Percentiles rank a stretch among this genome's conserved stretches.
Evolutionary conservation across 2,797 vertebrate genomes (phyloP).

Genomic region (Sebastes taczanowskii): DNA sequence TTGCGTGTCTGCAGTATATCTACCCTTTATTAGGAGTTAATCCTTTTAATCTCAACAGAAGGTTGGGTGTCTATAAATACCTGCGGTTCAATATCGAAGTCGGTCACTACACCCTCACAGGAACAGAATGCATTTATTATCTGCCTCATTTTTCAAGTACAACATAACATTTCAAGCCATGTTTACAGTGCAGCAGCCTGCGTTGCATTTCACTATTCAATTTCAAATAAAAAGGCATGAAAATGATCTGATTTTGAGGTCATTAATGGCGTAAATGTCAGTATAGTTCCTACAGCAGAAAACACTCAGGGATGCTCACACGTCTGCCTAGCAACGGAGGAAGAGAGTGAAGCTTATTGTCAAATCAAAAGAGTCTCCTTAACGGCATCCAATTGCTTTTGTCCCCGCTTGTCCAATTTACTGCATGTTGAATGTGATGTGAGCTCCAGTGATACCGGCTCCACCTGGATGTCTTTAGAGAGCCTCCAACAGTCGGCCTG

Average conservation of each 20-base stretch:
- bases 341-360: not conserved
- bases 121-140: constrained; percentile 26
- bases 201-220: not conserved
- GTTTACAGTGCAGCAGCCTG: not conserved
- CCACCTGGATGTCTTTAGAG: constrained; percentile 36
- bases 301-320: constrained; percentile 2
- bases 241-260: not conserved
- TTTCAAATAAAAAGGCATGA: not conserved
- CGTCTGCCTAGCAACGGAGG: constrained; percentile 44
- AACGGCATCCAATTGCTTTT: constrained; percentile 23
- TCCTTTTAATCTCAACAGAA: constrained; percentile 43
- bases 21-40: constrained; percentile 48
- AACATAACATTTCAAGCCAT: not conserved
- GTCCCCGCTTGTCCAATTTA: constrained; percentile 31
- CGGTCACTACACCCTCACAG: constrained; percentile 15
- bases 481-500: constrained; percentile 9
- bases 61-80: constrained; percentile 49
- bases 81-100: constrained; percentile 35
- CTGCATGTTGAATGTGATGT: constrained; percentile 26
- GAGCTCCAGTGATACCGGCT: constrained; percentile 10
- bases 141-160: not conserved
- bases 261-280: constrained; percentile 17
- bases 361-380: constrained; percentile 18
- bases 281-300: not conserved
- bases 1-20: not conserved